Percentiles rank a stretch among this genome's conserved stretches.
phyloP scores from a whole-genome alignment of 2,113 vertebrate species.

The Lanius collurio region DNA sequence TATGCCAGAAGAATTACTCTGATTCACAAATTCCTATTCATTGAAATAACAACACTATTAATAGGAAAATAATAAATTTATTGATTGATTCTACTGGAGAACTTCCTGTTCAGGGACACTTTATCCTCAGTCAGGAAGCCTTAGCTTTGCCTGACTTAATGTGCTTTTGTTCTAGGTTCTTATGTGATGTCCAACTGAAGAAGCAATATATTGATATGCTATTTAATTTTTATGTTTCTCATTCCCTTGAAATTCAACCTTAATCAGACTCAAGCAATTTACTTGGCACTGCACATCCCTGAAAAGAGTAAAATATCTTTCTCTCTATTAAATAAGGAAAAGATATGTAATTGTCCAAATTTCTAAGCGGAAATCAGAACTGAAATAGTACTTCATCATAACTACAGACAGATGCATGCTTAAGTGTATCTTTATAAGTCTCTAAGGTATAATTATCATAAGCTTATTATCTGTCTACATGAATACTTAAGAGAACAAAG shows the following conservation, averaged over 20 bases:
- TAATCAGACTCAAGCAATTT: background rate
- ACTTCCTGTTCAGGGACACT: background rate
- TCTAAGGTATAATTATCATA: slow-evolving; percentile 23
- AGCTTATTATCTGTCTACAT: slow-evolving; percentile 55
- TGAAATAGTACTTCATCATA: slow-evolving; percentile 2
- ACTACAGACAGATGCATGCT: background rate
- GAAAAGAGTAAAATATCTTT: background rate
- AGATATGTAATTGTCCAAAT: background rate
- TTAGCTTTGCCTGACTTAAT: background rate
- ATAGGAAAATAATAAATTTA: background rate
- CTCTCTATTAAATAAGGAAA: background rate
- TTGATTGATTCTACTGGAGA: background rate
- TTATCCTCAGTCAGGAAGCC: background rate
- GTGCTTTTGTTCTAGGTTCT: background rate
- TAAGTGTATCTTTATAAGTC: slow-evolving; percentile 30
- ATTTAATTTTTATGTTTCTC: background rate
- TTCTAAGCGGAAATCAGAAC: slow-evolving; percentile 36
- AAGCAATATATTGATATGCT: background rate
- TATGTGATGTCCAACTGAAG: background rate
- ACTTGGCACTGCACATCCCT: background rate
- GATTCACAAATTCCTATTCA: background rate
- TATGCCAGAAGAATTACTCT: background rate
- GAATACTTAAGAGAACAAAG: slow-evolving; percentile 52
- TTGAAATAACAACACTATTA: background rate
- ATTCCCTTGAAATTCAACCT: background rate